A percentile compares a stretch with the other conserved stretches of the same genome.
These are phyloP conservation scores for Poecilobothrus nobilitatus DNA, from an alignment of 2,888 invertebrate genomes.

Conservation along the genomic window DNA sequence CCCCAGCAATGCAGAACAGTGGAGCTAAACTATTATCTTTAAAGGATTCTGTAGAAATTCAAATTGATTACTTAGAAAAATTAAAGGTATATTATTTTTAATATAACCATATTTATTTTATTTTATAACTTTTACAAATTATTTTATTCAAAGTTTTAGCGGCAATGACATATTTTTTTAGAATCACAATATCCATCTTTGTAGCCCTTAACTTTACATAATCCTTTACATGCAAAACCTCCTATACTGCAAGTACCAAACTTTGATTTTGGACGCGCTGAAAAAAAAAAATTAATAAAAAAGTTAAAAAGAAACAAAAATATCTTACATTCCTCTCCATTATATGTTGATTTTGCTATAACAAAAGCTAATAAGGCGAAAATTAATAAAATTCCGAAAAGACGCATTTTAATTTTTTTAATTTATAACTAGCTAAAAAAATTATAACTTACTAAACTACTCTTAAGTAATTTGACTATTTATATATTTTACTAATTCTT, in stretches of 20 bases:
- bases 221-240: neutral
- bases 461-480: neutral
- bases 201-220: neutral
- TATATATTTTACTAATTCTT: neutral
- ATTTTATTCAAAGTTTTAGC: neutral
- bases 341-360: neutral
- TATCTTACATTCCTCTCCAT: neutral
- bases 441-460: neutral
- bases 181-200: neutral
- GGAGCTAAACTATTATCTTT: slow-evolving; percentile 33
- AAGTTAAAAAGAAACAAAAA: neutral
- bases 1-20: slow-evolving; percentile 36
- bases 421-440: no score
- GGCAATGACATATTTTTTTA: neutral
- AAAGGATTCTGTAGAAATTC: slow-evolving; percentile 38
- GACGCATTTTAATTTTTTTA: neutral
- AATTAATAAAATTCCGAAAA: slow-evolving; percentile 2
- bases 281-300: neutral
- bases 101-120: neutral
- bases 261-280: neutral
- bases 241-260: neutral
- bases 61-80: slow-evolving; percentile 33
- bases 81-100: slow-evolving; percentile 30
- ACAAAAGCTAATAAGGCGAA: neutral
- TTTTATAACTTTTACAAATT: neutral